Evolutionary conservation across 2,888 invertebrate species (phyloP), one percentile per base, ranked within the genome.

Genomic region (Gryllus longicercus): DNA sequence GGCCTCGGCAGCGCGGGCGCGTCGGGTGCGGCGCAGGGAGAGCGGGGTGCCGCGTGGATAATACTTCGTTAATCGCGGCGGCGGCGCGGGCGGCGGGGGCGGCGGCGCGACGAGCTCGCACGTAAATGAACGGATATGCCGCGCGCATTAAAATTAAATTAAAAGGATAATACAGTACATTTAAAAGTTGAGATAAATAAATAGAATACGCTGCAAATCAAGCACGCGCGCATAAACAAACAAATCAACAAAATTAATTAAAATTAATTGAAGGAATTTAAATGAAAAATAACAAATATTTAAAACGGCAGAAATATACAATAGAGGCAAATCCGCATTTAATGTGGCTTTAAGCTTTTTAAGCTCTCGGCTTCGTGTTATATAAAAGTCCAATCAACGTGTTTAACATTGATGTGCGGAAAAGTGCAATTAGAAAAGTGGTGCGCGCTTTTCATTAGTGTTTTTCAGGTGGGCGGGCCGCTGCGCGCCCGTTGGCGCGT

Each of bases 51-150:
- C 63, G 63, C 63, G n/a, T n/a, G 63, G 63, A 63, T 63, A 63
- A 63, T 63, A 63, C 63, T 63, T 63, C 63, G 63, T 63, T 63
- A 63, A 63, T 63, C 63, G 63, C 63, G n/a, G 63, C n/a, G 63
- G 63, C n/a, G 63, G 63, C 63, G 63, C 16, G 16, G 63, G 63
- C 63, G n/a, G 63, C 63, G 63, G 63, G 16, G 16, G 63, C 63
- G n/a, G 63, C 63, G 63, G 63, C 14, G 63, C 63, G 63, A 63
- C 63, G 63, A 63, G 63, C 63, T 63, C 63, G 63, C 63, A 63
- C 63, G 63, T 63, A 63, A 63, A 63, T 63, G 63, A 63, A 63
- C 63, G 63, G 63, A 63, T 63, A 63, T 63, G 63, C 63, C 14
- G 63, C 63, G 63, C 63, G 63, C 63, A 63, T 63, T 63, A 63